Evolutionary conservation across 2,113 vertebrate genomes (phyloP), one percentile per base, ranked within the genome.

Genomic region (Notothenia coriiceps): DNA sequence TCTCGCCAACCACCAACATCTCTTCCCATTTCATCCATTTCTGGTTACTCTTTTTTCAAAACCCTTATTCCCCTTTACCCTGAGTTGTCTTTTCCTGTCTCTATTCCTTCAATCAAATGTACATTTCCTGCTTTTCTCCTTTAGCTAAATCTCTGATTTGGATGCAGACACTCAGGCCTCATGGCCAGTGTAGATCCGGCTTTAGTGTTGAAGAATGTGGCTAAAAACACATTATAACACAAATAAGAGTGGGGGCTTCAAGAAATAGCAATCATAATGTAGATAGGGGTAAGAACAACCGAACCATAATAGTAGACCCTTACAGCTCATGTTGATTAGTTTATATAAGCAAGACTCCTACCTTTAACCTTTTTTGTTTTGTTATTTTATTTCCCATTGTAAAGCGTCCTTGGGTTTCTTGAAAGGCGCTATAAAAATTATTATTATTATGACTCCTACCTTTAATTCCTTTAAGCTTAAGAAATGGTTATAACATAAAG

Each of bases 121-220:
- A 47, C 70, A n/a, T 63, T 52, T 86, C 43, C 33, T 15, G 10
- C n/a, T 66, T 49, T 77, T 62, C 44, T 57, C 46, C 33, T 68
- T 62, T 11, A 25, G 40, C 40, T 71, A 64, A 62, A 9, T 63
- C 61, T 75, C 25, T 67, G 50, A 63, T 86, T 79, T 60, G 52
- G 49, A 84, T 70, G 79, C 54, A 76, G 54, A 17, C 50, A 47
- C 17, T 49, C 20, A 1, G 22, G 57, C 60, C 43, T 59, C 25
- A 78, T 57, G 77, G 54, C 66, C 49, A 77, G 54, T 66, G 44
- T 57, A 82, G 79, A 71, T 86, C 56, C 65, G 74, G 5, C 51
- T 77, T 51, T 20, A 54, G 43, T 56, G 10, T 25, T 46, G 43
- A 74, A 67, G 43, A 72, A 62, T 68, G 13, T 29, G 63, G 14